Conservation (phyloP, 2,113 vertebrate genomes). For the Cololabis saira region DNA sequence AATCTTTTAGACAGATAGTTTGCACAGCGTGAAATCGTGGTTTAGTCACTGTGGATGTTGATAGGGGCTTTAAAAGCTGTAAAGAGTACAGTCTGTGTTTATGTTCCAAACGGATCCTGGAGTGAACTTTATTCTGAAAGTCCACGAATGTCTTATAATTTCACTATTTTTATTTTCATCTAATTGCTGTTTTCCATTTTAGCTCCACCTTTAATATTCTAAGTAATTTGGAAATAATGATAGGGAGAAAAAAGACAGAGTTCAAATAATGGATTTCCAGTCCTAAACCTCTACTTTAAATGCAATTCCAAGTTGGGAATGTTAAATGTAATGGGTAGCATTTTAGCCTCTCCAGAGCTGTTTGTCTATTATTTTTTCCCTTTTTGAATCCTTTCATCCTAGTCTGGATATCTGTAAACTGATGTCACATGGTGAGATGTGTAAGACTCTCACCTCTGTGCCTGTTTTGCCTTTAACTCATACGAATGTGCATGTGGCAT, state of each 20-base stretch:
- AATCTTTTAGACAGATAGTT: conserved; percentile 23
- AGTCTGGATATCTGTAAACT: not conserved
- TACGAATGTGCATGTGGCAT: conserved; percentile 14
- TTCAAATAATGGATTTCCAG: not conserved
- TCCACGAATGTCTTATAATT: too few species aligned
- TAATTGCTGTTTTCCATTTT: not conserved
- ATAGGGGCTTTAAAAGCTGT: conserved; percentile 17
- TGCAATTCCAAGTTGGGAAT: not conserved
- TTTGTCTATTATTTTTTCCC: not conserved
- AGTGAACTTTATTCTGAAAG: too few species aligned
- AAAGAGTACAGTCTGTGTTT: conserved; percentile 8
- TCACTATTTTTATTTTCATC: not conserved
- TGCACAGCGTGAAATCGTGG: conserved; percentile 8
- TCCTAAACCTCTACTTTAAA: not conserved
- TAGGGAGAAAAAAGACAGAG: not conserved
- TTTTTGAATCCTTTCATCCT: not conserved
- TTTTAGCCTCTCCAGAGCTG: not conserved
- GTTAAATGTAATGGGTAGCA: not conserved
- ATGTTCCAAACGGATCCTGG: conserved; percentile 4
- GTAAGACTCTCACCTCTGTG: conserved; percentile 4
- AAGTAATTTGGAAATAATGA: too few species aligned
- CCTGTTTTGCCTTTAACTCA: conserved; percentile 11
- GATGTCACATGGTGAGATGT: not conserved
- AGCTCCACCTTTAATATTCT: not conserved
- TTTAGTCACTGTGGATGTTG: not conserved